These are phyloP conservation scores for Zophobas morio DNA, from an alignment of 1,140 invertebrate species.

Conservation along the genomic window DNA sequence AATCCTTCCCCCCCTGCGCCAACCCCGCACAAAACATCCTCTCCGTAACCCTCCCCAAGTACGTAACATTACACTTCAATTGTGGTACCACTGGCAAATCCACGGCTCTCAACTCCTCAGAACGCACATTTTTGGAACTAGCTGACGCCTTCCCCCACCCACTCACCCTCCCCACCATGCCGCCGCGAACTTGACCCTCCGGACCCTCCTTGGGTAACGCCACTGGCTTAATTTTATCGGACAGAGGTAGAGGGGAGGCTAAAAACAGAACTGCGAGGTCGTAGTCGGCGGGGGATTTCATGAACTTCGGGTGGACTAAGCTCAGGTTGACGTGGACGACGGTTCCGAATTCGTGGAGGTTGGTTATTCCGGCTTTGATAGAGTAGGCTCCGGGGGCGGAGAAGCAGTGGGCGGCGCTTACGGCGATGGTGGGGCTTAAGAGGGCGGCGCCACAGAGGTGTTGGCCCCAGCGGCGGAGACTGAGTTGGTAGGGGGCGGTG, in stretches of 20 bases:
- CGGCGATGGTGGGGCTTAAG: slow-evolving; percentile 15
- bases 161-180: not conserved
- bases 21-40: slow-evolving; percentile 41
- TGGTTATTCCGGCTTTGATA: slow-evolving; percentile 27
- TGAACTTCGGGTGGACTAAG: slow-evolving; percentile 43
- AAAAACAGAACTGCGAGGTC: slow-evolving; percentile 12
- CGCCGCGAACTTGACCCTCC: not conserved
- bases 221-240: not conserved
- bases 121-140: not conserved
- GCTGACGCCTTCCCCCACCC: slow-evolving; percentile 2
- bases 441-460: slow-evolving; percentile 50
- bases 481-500: slow-evolving; percentile 26
- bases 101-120: slow-evolving; percentile 12
- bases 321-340: slow-evolving; percentile 26
- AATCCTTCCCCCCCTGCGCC: slow-evolving; percentile 13
- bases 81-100: slow-evolving; percentile 7
- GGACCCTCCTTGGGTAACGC: not conserved
- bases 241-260: not conserved
- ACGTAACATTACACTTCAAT: not conserved
- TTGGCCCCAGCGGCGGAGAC: not conserved
- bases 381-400: slow-evolving; percentile 27
- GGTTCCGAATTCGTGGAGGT: slow-evolving; percentile 1
- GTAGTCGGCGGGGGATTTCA: not conserved
- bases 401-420: slow-evolving; percentile 54
- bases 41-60: slow-evolving; percentile 1